Evolutionary conservation across 1,140 invertebrate species (phyloP), one percentile per base, ranked within the genome.

Genomic region (Brachionus manjavacas): DNA sequence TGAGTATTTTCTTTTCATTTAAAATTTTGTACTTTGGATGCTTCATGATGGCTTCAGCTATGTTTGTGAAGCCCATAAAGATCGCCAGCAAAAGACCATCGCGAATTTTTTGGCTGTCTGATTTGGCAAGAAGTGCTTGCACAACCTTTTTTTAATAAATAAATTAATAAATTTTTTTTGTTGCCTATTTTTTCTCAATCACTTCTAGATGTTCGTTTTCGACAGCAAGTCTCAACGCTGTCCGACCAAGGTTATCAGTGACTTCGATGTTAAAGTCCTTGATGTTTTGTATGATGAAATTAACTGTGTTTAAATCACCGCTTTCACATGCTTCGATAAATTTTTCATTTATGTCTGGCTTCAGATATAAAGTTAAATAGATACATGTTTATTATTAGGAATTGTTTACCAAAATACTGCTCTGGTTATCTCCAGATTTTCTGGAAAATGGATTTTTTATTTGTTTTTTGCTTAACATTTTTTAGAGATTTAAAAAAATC

Each of bases 71-170:
- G 4, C 88, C 88, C n/a, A 87, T 85, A 83, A 88, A 89, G 41
- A 89, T 89, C 39, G 88, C 88, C 55, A 88, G 87, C 11, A 89
- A 85, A 1, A 89, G 86, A 7, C 88, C 89, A 83, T 89, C 88
- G 68, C 89, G 87, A 66, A 89, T 88, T 68, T 86, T 87, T 60
- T 86, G 86, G 16, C 86, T 85, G 83, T 88, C 88, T 25, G 87
- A 88, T 11, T 87, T 83, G 84, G 87, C 88, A 35, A 89, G 80
- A 16, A 81, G 31, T n/a, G 79, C 79, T 68, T 81, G 79, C 11
- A 81, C 79, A 78, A 78, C 49, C 74, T 78, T 39, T 78, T 35
- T 35, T 35, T 76, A 7, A 78, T 46, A n/a, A 55, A 49, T 20
- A 60, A 78, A 78, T n/a, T 8, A n/a, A 43, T 25, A 2, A 35